phyloP scores from a whole-genome alignment of 1,140 invertebrate species.

The Copidosoma floridanum region DNA sequence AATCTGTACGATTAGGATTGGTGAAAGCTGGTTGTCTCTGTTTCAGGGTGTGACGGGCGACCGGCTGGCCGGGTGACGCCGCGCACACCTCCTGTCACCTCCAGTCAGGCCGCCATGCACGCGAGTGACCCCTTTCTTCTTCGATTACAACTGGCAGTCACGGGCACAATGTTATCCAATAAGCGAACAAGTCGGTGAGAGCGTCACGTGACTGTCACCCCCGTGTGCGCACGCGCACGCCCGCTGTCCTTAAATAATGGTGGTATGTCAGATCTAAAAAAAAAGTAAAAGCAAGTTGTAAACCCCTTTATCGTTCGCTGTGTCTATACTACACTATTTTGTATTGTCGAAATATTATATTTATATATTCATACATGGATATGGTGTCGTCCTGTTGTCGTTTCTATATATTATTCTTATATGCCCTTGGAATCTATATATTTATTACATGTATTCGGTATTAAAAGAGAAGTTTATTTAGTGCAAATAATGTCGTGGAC shows the following conservation, averaged over 20 bases:
- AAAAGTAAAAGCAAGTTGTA: no score
- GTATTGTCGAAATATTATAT: constrained; percentile 45
- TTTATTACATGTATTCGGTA: not conserved
- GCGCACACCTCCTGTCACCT: constrained; percentile 57
- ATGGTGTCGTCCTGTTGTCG: constrained; percentile 19
- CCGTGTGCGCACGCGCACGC: not conserved
- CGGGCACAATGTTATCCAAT: constrained; percentile 9
- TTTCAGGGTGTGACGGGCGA: constrained; percentile 58
- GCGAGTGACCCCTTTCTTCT: constrained; percentile 4
- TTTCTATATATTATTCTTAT: not conserved
- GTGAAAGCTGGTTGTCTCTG: constrained; percentile 48
- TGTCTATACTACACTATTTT: constrained; percentile 30
- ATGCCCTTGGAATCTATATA: constrained; percentile 7
- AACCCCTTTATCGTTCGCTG: no score
- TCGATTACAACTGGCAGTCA: no score
- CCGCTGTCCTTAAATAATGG: constrained; percentile 19
- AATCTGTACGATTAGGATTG: no score
- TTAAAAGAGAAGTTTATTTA: not conserved
- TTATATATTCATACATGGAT: constrained; percentile 22
- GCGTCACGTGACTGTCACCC: not conserved
- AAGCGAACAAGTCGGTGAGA: not conserved
- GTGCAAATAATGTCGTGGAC: not conserved
- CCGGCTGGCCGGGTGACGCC: constrained; percentile 55
- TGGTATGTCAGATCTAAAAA: constrained; percentile 52
- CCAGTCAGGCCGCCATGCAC: constrained; percentile 35